Base-by-base conservation (phyloP, 2,113 vertebrate species). In the Megaleporinus macrocephalus region DNA sequence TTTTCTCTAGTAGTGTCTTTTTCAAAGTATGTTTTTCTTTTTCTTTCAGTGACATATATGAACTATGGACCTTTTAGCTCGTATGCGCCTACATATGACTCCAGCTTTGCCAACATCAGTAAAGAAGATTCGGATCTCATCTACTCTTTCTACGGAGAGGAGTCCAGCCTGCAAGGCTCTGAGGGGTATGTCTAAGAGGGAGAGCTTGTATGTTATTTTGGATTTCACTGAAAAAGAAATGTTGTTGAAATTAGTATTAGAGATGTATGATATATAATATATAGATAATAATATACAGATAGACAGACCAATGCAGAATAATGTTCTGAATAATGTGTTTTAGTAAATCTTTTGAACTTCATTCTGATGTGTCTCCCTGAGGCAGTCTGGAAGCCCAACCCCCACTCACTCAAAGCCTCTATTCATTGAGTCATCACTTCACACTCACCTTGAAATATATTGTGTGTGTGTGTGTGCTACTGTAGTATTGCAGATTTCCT, bases 81-180 rank as follows among this genome's bases (percentile, higher is more conserved):
- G 73, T 98, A 97, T 0, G 98, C 97, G 0, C 98, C 98, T 10
- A 91, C 95, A 0, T 99, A 98, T 0, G 98, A 99, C 90, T 99
- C 98, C 18, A 99, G 96, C 0, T 99, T 98, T 84, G 94, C 97
- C 87, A 99, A 98, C 86, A 89, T 99, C 90, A 95, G 96, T 92
- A 99, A 99, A 85, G 96, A 98, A 3, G 97, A 99, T 61, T 98
- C 98, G 0, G 98, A 99, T 86, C 90, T 99, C 20, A 95, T 97
- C 88, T 99, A 95, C 84, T 95, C 95, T 3, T 91, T 94, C 0
- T 99, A 97, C 0, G 96, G 98, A 36, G 98, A 99, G 51, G 97
- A 98, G 80, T 92, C 95, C 65, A 96, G 95, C 61, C 87, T 86
- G 61, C 94, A 93, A 83, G 95, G 93, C 44, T 93, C 93, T 80